Evolutionary conservation across 2,797 vertebrate genomes (phyloP), one percentile per base, ranked within the genome.

Genomic region (Anguilla obscura): DNA sequence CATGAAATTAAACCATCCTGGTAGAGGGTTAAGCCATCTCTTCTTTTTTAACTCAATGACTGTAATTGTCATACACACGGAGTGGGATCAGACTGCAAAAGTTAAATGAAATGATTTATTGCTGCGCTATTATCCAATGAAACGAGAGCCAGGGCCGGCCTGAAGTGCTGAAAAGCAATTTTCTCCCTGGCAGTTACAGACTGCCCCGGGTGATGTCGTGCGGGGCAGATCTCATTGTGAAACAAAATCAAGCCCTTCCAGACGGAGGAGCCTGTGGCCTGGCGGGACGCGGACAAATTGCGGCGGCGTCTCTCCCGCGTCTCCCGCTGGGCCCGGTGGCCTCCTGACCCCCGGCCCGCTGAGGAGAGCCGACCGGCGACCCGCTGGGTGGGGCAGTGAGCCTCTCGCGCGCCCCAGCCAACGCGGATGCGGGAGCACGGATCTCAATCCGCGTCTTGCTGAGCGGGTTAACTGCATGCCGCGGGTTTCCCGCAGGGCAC

Each of bases 151-250:
- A 50, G 50, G 30, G 50, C 58, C 36, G 56, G 66, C 21, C 27
- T 45, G 69, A 88, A 84, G 87, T 88, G 69, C 85, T 85, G 87
- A 88, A 88, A 88, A 88, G 50, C 87, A 88, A 88, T 88, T 88
- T 88, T 85, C 52, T 85, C 69, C 66, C 63, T 84, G 69, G 87
- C 84, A 63, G n/a, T 63, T 45, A 45, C 48, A 10, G 84, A 40
- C 76, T 52, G 79, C 10, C 12, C 40, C 87, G 36, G 36, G n/a
- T 79, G 36, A 21, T 88, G 82, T 40, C 40, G 87, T 54, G 83
- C 82, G 18, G 79, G 40, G 40, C 30, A 56, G 33, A 71, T n/a
- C 60, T 71, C 66, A 54, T 36, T 87, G 86, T 79, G 66, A 76
- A 85, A 86, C 52, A 24, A 45, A 27, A 33, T 52, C 58, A 21